phyloP scores from a whole-genome alignment of 64 coral and sea anemone species.

The Dendrophyllia cribrosa region DNA sequence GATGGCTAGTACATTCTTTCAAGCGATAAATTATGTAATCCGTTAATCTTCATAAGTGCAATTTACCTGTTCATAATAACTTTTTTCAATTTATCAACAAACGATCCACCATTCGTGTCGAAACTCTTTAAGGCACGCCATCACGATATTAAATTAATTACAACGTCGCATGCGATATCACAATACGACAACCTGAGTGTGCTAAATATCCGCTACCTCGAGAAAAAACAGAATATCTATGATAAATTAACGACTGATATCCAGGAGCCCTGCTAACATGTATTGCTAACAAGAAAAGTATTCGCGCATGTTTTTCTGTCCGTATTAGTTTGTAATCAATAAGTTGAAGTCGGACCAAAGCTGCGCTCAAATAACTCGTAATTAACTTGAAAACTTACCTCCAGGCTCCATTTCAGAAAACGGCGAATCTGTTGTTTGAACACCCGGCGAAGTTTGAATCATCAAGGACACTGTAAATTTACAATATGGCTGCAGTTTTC shows the following conservation, averaged over 20 bases:
- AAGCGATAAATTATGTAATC: neutral
- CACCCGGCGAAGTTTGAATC: neutral
- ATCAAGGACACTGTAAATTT: neutral
- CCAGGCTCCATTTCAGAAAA: neutral
- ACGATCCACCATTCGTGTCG: neutral
- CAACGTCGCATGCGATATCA: neutral
- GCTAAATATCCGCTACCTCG: slow-evolving; percentile 28
- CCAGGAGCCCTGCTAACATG: neutral
- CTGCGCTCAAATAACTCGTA: neutral
- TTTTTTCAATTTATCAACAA: neutral
- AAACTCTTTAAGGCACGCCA: neutral
- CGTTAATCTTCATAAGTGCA: neutral
- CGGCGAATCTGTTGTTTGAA: neutral
- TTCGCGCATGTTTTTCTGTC: neutral
- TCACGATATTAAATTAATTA: neutral
- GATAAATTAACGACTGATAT: neutral
- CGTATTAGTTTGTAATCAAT: neutral
- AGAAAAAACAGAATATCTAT: neutral
- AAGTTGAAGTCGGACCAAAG: neutral
- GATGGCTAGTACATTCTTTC: neutral
- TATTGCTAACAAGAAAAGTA: neutral
- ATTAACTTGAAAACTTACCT: neutral
- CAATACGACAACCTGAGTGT: neutral
- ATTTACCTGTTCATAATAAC: neutral
- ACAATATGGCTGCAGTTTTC: neutral